Base-by-base conservation (phyloP, 2,113 vertebrate species). In the Taxidea taxus region DNA sequence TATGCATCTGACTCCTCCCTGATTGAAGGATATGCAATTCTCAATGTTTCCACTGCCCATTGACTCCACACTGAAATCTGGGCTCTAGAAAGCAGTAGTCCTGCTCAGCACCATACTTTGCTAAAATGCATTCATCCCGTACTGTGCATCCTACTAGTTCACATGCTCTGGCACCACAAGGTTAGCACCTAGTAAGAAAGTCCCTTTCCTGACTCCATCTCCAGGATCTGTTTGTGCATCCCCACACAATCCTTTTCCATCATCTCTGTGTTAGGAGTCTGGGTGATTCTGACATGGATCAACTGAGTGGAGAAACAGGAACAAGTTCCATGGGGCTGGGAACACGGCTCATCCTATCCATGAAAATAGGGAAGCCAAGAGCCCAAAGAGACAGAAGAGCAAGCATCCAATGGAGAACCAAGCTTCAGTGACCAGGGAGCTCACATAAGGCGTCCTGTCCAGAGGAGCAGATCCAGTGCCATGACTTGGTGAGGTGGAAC, bases 361-460 rank as follows among this genome's bases (percentile, higher is more conserved):
- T 16, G 13, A 74, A 29, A 49, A 0, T n/a, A 3, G 0, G 49
- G n/a, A 15, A 16, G 25, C 31, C 72, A 27, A 54, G 25, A 39
- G 12, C 68, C 23, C 1, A 1, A 77, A 78, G 77, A 78, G 29
- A 23, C 51, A 42, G 62, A 34, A 13, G 14, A 34, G 10, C 1
- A 25, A 15, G 51, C 8, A 83, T n/a, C 25, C 51, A 51, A 7
- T n/a, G 21, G 23, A 68, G 5, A 85, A 12, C 3, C 0, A 1
- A 31, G 27, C 39, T 34, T 34, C 9, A 7, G 8, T 29, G 13
- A 75, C 4, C 14, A 31, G 16, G 29, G 12, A 56, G 9, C 13
- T 7, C 8, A 80, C 7, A 4, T 6, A 64, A 1, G 12, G 9
- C 16, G 29, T 31, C 14, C 31, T 31, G 7, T 2, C 1, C 2